A percentile compares a stretch with the other conserved stretches of the same genome.
phyloP scores from a whole-genome alignment of 2,797 vertebrate species.

The Lacerta agilis region DNA sequence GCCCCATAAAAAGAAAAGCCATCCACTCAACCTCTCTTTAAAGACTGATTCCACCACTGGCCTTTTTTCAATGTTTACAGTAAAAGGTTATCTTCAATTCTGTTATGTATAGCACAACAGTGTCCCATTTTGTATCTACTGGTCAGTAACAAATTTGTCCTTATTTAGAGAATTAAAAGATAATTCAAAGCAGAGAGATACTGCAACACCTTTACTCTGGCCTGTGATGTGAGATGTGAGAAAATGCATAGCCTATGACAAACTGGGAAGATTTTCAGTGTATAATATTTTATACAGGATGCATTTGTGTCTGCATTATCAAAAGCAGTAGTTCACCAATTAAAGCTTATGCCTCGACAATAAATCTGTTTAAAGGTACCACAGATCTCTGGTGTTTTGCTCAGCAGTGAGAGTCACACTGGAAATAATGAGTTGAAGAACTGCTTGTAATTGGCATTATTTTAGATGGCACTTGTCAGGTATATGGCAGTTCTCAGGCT shows the following conservation, averaged over 20 bases:
- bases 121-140: neutral
- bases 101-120: neutral
- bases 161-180: neutral
- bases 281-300: neutral
- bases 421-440: neutral
- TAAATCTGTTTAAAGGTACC: neutral
- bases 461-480: neutral
- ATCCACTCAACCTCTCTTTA: neutral
- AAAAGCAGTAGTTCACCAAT: neutral
- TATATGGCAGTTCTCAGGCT: neutral
- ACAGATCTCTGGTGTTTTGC: neutral
- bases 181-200: neutral
- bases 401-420: neutral
- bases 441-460: neutral
- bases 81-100: neutral
- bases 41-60: neutral
- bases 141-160: neutral
- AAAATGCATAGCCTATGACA: neutral
- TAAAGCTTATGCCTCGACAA: neutral
- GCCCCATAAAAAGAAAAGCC: neutral
- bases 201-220: neutral
- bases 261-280: neutral
- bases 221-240: neutral
- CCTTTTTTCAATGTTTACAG: neutral
- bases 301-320: neutral